phyloP scores from a whole-genome alignment of 1,140 invertebrate genomes.

The Himalopsyche phryganea region DNA sequence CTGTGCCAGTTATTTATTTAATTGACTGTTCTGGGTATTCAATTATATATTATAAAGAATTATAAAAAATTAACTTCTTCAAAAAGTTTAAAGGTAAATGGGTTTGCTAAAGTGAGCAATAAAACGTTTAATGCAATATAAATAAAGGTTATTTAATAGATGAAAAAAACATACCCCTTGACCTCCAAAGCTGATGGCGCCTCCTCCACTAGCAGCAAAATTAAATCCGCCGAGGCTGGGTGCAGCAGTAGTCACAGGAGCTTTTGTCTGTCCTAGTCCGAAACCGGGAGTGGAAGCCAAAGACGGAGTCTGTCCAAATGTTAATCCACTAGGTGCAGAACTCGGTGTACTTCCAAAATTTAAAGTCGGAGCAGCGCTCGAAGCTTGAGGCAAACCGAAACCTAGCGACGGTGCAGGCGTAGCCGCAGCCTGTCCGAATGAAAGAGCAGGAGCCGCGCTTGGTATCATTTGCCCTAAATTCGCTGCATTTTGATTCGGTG shows the following conservation, averaged over 20 bases:
- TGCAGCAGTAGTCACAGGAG: neutral
- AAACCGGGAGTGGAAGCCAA: conserved; percentile 1
- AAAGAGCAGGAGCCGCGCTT: neutral
- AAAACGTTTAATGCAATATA: too few relatives aligned
- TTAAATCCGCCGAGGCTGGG: neutral
- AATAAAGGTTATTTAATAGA: neutral
- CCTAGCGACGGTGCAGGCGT: neutral
- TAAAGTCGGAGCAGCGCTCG: conserved; percentile 18
- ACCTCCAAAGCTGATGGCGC: neutral
- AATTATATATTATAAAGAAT: too few relatives aligned
- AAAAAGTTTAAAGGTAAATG: too few relatives aligned
- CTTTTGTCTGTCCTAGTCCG: neutral
- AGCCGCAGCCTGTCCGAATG: conserved; percentile 6
- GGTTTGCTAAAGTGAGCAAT: too few relatives aligned
- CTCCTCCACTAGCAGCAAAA: neutral
- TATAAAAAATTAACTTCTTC: too few relatives aligned
- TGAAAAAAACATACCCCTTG: neutral
- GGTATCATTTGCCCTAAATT: neutral
- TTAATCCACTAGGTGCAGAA: neutral
- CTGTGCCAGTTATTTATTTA: too few relatives aligned
- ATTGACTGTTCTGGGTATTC: too few relatives aligned
- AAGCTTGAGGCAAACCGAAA: conserved; percentile 11
- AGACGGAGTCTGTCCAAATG: conserved; percentile 11
- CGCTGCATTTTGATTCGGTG: neutral
- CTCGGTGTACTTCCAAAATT: conserved; percentile 4